phyloP scores from a whole-genome alignment of 2,113 vertebrate species.

The Hippopotamus amphibius region DNA sequence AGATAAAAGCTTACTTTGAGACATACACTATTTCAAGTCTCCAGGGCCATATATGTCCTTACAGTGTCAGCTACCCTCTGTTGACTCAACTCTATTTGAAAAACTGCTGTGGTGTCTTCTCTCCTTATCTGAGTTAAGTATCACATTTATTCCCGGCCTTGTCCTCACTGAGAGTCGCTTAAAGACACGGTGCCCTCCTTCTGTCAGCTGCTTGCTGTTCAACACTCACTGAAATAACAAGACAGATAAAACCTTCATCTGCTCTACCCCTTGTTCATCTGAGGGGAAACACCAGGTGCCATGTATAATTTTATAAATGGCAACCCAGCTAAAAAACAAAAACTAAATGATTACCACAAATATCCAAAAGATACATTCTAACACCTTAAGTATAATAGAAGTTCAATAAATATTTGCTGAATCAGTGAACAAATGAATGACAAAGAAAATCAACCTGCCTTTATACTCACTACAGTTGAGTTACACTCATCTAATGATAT shows the following conservation, averaged over 20 bases:
- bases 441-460: conserved; percentile 24
- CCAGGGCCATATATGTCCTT: not conserved
- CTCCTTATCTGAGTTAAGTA: not conserved
- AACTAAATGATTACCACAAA: not conserved
- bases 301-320: not conserved
- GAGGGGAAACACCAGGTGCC: not conserved
- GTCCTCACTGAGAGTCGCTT: not conserved
- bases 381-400: not conserved
- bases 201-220: not conserved
- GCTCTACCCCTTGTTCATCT: not conserved
- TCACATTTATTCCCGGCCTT: conserved; percentile 7
- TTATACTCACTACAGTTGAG: not conserved
- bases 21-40: not conserved
- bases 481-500: not conserved
- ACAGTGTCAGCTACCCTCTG: not conserved
- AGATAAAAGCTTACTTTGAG: not conserved
- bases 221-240: not conserved
- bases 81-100: conserved; percentile 25
- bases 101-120: conserved; percentile 46
- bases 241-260: not conserved
- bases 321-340: not conserved
- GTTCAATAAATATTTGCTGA: not conserved
- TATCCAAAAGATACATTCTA: not conserved
- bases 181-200: conserved; percentile 12
- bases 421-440: conserved; percentile 2